These are phyloP conservation scores for Rhopalosiphum nymphaeae DNA, from an alignment of 2,888 invertebrate species.

Conservation along the genomic window DNA sequence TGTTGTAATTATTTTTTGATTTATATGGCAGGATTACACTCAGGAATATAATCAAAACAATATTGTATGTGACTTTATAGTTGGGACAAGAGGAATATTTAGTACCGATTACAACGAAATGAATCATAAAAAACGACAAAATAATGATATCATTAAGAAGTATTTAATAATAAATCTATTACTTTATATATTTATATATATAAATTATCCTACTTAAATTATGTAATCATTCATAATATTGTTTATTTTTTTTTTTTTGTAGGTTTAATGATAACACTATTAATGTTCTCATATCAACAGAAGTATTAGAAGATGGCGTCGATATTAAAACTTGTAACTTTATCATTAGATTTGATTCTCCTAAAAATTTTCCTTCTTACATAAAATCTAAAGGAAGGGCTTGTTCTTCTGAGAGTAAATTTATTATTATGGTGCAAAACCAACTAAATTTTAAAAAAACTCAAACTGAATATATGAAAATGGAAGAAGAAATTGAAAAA, in stretches of 20 bases:
- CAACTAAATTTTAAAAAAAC: neutral
- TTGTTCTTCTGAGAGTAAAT: slow-evolving; percentile 75
- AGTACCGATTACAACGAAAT: neutral
- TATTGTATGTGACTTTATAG: slow-evolving; percentile 79
- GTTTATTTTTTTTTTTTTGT: slow-evolving; percentile 49
- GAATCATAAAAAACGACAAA: neutral
- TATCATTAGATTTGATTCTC: slow-evolving; percentile 81
- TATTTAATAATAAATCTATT: slow-evolving; percentile 15
- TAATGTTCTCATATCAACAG: slow-evolving; percentile 81
- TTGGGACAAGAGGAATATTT: slow-evolving; percentile 73
- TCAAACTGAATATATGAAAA: slow-evolving; percentile 59
- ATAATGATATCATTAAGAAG: slow-evolving; percentile 45
- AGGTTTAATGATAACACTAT: slow-evolving; percentile 75
- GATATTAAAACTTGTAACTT: slow-evolving; percentile 87
- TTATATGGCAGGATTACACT: slow-evolving; percentile 38
- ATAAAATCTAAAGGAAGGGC: slow-evolving; percentile 93
- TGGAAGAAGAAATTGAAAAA: slow-evolving; percentile 71
- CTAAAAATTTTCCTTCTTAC: slow-evolving; percentile 83
- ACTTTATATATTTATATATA: neutral
- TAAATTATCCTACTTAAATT: neutral
- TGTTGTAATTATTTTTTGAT: neutral
- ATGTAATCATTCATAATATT: neutral
- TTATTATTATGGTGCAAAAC: slow-evolving; percentile 66
- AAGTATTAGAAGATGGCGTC: slow-evolving; percentile 90
- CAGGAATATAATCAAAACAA: slow-evolving; percentile 69